Conservation (phyloP, 2,888 invertebrate genomes). For the Microctonus hyperodae region DNA sequence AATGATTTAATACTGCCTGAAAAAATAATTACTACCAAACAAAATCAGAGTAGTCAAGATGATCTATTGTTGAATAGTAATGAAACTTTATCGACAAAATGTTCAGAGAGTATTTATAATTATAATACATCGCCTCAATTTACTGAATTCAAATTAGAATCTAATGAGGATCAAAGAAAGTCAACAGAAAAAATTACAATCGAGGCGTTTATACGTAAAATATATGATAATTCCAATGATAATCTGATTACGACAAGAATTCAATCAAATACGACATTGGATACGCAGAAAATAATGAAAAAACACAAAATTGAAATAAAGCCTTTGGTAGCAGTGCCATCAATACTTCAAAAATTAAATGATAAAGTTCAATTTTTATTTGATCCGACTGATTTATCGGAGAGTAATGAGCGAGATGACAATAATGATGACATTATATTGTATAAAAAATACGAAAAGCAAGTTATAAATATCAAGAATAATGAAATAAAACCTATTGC, state of each 20-base stretch:
- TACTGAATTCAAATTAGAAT: background rate
- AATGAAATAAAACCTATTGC: background rate
- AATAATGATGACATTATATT: conserved; percentile 38
- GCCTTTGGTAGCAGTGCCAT: conserved; percentile 29
- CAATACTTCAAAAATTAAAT: conserved; percentile 47
- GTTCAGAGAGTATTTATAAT: background rate
- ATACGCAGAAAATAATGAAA: conserved; percentile 1
- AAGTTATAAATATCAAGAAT: background rate
- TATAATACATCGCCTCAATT: background rate
- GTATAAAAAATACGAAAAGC: conserved; percentile 36
- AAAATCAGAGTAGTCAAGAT: background rate
- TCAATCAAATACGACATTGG: background rate
- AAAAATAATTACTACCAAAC: background rate
- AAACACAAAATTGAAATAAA: conserved; percentile 40
- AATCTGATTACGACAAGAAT: background rate
- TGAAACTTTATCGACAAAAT: background rate
- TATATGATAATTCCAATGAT: background rate
- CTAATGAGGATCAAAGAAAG: background rate
- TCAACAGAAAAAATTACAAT: background rate
- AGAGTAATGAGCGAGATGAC: conserved; percentile 31
- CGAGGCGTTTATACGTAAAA: background rate
- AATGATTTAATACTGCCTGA: background rate
- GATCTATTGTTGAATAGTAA: background rate
- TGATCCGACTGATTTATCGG: conserved; percentile 39
- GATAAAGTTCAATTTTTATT: conserved; percentile 40